Base-by-base conservation (phyloP, 2,888 invertebrate species). In the Drosophila prostipennis region DNA sequence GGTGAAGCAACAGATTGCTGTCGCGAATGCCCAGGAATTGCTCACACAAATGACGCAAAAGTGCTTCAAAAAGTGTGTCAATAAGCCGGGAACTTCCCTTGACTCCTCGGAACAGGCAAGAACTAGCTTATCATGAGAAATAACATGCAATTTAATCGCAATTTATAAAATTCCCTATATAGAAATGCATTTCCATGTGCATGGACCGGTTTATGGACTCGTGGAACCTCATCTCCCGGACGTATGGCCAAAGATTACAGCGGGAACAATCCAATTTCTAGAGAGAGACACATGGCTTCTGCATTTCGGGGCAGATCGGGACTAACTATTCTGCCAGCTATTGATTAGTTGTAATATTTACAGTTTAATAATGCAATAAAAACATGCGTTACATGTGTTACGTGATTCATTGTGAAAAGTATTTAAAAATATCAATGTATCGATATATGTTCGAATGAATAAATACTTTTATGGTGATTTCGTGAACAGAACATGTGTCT, bases 201-300 rank as follows among this genome's bases (percentile, higher is more conserved):
- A 98, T 98, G 98, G 98, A 99, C 92, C 79, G 98, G 89, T 99
- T 98, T 93, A 97, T 98, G 96, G 98, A 99, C 90, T 95, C 98
- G 4, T 98, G 97, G 96, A 98, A 98, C 92, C 93, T 98, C 61
- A 97, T 99, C 14, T 97, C 98, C 13, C 95, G 96, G 92, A 95
- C 98, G 0, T 98, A 98, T 91, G 95, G 96, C 69, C 94, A 93
- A 90, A 94, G 98, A 90, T 93, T 98, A 85, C 96, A 97, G 90
- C 94, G 95, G 80, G 98, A 98, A 26, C 77, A 83, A 51, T 67
- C 64, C 5, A 80, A 84, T 16, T 80, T 72, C 71, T 87, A 65
- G 77, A 37, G 43, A 65, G 76, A 37, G 42, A 32, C 34, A 37
- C 13, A n/a, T 11, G 23, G 19, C 42, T 4, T 61, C 40, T 48